These are phyloP conservation scores for Battus philenor DNA, from an alignment of 1,140 invertebrate genomes.

Conservation along the genomic window DNA sequence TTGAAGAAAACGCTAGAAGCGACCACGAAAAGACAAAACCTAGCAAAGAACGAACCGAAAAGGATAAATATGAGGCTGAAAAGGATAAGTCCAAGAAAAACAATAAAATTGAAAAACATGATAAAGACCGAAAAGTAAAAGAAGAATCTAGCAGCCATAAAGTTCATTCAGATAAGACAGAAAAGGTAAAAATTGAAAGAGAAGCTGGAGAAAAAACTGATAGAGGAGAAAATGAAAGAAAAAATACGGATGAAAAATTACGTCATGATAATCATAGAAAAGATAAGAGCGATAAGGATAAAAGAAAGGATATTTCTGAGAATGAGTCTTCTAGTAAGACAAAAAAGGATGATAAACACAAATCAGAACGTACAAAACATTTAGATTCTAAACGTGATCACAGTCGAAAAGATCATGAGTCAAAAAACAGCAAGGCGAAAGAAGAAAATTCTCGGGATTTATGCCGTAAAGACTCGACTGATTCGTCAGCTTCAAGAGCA, in stretches of 20 bases:
- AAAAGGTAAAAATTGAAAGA: constrained; percentile 45
- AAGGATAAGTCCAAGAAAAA: constrained; percentile 48
- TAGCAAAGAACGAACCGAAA: constrained; percentile 57
- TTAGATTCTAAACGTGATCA: constrained; percentile 48
- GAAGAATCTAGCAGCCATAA: constrained; percentile 69
- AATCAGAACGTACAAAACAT: constrained; percentile 46
- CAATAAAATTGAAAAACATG: constrained; percentile 42
- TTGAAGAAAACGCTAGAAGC: constrained; percentile 43
- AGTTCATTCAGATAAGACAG: constrained; percentile 58
- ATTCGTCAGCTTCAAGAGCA: constrained; percentile 70
- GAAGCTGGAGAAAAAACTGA: constrained; percentile 46
- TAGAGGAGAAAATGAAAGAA: constrained; percentile 64
- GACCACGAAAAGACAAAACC: constrained; percentile 46
- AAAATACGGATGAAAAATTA: constrained; percentile 52
- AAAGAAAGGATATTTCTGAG: constrained; percentile 47
- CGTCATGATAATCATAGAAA: constrained; percentile 57
- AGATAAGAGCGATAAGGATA: constrained; percentile 54
- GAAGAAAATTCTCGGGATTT: constrained; percentile 67
- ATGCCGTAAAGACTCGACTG: constrained; percentile 71
- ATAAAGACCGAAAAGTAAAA: constrained; percentile 64
- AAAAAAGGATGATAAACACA: constrained; percentile 60
- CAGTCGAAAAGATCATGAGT: constrained; percentile 49
- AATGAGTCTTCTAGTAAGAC: constrained; percentile 35
- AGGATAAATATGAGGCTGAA: constrained; percentile 74
- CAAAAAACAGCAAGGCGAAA: constrained; percentile 59